Conservation (phyloP, 2,888 invertebrate genomes). For the Drosophila multiciliata region DNA sequence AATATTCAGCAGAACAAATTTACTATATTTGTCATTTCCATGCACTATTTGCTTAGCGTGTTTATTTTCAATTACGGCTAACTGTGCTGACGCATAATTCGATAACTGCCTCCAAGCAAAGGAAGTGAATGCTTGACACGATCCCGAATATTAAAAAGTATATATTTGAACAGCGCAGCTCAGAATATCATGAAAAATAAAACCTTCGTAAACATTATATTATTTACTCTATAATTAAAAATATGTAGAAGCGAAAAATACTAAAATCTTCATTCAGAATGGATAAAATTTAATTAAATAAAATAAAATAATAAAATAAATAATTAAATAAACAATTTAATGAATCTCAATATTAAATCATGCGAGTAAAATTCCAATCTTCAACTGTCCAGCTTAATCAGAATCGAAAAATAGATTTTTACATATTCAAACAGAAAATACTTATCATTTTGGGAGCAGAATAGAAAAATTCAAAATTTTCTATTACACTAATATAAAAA, state of each 20-base stretch:
- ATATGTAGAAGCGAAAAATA: not conserved
- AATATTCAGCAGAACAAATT: slow-evolving; percentile 42
- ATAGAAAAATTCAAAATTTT: slow-evolving; percentile 10
- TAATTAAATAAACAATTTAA: too few species aligned
- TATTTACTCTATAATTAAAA: not conserved
- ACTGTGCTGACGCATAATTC: slow-evolving; percentile 66
- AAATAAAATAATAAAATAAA: too few species aligned
- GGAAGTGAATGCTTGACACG: slow-evolving; percentile 52
- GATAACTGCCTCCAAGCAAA: slow-evolving; percentile 21
- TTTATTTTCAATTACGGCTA: slow-evolving; percentile 75
- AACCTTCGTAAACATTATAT: not conserved
- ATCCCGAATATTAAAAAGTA: slow-evolving; percentile 15
- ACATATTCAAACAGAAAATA: not conserved
- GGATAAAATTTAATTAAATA: not conserved
- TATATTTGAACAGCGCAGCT: not conserved
- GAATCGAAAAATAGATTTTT: not conserved
- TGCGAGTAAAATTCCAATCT: not conserved
- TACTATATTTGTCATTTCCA: slow-evolving; percentile 1
- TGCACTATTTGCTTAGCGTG: slow-evolving; percentile 53
- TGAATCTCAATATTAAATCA: not conserved
- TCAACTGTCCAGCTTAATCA: not conserved
- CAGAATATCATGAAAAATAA: not conserved
- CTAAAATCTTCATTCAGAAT: not conserved
- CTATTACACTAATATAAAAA: not conserved
- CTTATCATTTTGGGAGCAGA: not conserved